Conservation (phyloP, 1,140 invertebrate genomes). For the Drosophila pallidifrons region DNA sequence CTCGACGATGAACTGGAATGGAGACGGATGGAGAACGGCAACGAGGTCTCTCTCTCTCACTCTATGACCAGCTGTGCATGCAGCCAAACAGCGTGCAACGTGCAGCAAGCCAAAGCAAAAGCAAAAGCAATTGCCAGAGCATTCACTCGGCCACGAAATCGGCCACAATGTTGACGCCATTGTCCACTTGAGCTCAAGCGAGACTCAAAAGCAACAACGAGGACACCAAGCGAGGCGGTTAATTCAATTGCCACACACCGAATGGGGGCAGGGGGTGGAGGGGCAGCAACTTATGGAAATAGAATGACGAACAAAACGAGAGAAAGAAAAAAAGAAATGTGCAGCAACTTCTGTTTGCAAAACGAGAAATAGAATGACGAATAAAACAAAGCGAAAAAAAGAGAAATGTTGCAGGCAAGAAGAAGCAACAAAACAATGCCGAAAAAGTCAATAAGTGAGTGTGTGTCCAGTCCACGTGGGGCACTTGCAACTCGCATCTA, state of each 20-base stretch:
- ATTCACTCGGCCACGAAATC: conserved; percentile 33
- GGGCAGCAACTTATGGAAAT: too few relatives aligned
- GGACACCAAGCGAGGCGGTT: conserved; percentile 22
- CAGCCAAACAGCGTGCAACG: conserved; percentile 34
- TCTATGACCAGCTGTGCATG: conserved; percentile 42
- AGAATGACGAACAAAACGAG: background rate
- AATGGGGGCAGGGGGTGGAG: too few relatives aligned
- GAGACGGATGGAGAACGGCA: too few relatives aligned
- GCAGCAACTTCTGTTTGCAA: too few relatives aligned
- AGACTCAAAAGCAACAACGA: conserved; percentile 8
- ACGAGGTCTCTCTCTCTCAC: conserved; percentile 2
- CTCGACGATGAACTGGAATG: conserved; percentile 54
- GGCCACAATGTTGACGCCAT: conserved; percentile 25
- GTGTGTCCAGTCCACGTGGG: too few relatives aligned
- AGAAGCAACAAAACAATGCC: too few relatives aligned
- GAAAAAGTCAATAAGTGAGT: too few relatives aligned
- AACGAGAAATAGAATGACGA: too few relatives aligned
- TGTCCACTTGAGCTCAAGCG: conserved; percentile 37
- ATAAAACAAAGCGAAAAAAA: too few relatives aligned
- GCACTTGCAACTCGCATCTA: background rate
- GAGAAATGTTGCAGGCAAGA: too few relatives aligned
- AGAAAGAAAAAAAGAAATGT: too few relatives aligned
- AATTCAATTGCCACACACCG: conserved; percentile 24
- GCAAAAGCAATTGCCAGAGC: conserved; percentile 17
- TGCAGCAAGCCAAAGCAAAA: conserved; percentile 15